These are phyloP conservation scores for Noctua pronuba DNA, from an alignment of 2,888 invertebrate species.

Conservation along the genomic window DNA sequence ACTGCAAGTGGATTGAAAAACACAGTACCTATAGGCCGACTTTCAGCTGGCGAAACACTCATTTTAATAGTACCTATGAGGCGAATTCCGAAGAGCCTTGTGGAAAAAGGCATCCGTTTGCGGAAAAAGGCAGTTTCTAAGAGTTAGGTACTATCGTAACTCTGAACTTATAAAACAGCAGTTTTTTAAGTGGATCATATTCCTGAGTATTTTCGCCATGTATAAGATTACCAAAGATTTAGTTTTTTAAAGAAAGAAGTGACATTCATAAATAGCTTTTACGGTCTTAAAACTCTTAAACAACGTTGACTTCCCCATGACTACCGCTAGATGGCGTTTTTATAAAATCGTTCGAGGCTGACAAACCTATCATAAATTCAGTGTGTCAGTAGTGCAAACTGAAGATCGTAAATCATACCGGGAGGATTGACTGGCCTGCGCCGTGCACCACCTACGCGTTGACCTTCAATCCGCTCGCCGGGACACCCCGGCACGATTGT, in stretches of 20 bases:
- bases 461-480: not conserved
- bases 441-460: not conserved
- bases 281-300: not conserved
- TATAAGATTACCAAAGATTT: not conserved
- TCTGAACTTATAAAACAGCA: not conserved
- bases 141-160: not conserved
- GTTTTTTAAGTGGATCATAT: no score
- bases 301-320: not conserved
- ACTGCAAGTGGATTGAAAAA: not conserved
- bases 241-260: not conserved
- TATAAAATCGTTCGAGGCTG: not conserved
- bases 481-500: not conserved
- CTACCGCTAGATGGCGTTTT: constrained; percentile 5
- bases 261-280: not conserved
- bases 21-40: not conserved
- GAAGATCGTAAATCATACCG: not conserved
- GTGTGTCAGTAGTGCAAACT: constrained; percentile 10
- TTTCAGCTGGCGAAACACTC: not conserved
- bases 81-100: not conserved
- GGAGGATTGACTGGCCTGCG: constrained; percentile 11
- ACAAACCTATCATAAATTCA: not conserved
- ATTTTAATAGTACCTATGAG: not conserved
- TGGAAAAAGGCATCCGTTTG: not conserved
- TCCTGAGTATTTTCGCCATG: not conserved
- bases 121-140: no score